These are phyloP conservation scores for Leptinotarsa haldemani DNA, from an alignment of 2,888 invertebrate species.

Conservation along the genomic window DNA sequence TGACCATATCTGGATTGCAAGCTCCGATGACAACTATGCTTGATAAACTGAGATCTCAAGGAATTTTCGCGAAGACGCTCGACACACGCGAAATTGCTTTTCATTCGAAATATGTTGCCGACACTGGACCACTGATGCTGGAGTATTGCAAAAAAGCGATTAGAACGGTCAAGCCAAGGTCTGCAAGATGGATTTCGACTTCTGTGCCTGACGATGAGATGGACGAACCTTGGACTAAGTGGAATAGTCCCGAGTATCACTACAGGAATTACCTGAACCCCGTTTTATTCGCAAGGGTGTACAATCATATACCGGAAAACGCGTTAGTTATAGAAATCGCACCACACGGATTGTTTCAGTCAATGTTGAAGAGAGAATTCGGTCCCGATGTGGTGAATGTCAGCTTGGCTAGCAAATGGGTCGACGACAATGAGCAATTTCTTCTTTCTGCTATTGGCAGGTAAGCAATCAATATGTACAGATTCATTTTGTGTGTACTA, in stretches of 20 bases:
- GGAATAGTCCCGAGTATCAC: constrained; percentile 80
- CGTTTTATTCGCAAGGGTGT: constrained; percentile 79
- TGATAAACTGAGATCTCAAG: constrained; percentile 73
- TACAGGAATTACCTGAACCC: constrained; percentile 82
- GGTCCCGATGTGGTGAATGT: constrained; percentile 74
- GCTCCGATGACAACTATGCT: constrained; percentile 77
- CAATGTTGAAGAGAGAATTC: constrained; percentile 81
- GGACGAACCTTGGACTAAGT: constrained; percentile 72
- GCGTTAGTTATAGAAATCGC: constrained; percentile 87
- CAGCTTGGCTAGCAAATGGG: constrained; percentile 75
- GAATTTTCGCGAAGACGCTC: constrained; percentile 82
- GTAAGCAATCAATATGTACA: constrained; percentile 65
- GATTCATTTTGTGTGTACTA: neutral
- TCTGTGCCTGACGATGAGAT: constrained; percentile 66
- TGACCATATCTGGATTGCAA: constrained; percentile 89
- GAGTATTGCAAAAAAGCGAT: constrained; percentile 73
- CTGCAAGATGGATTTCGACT: constrained; percentile 85
- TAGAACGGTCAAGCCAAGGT: constrained; percentile 74
- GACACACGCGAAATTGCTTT: constrained; percentile 85
- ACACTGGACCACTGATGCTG: constrained; percentile 71
- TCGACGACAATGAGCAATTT: constrained; percentile 71
- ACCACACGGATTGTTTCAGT: constrained; percentile 83
- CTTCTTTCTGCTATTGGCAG: constrained; percentile 56
- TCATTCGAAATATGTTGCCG: constrained; percentile 82
- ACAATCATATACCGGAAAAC: constrained; percentile 78